Base-by-base conservation (phyloP, 1,140 invertebrate species). In the Caerostris darwini region DNA sequence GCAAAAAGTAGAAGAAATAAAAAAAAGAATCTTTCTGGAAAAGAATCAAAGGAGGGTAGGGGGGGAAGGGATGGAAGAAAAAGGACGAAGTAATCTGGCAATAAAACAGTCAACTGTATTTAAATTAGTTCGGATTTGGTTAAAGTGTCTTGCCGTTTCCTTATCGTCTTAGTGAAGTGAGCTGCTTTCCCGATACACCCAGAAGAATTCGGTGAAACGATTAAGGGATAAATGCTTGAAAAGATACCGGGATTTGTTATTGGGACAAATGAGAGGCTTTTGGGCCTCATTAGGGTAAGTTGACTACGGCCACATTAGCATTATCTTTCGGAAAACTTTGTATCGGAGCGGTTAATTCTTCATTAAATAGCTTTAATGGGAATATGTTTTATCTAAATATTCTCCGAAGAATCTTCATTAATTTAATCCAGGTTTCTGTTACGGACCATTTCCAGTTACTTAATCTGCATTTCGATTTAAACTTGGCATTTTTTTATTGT, bases 71-170 rank as follows among this genome's bases (percentile, higher is more conserved):
- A 17, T 2, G 50, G 19, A 50, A 19, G 34, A 86, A 61, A 5
- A 61, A 87, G 59, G 58, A 19, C 34, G 53, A 77, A 57, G n/a
- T 50, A 57, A 89, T 54, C 14, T 56, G 57, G 57, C 85, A 59
- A 64, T 34, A 87, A 53, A 87, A 59, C 34, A 57, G 53, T 71
- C 87, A 56, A 89, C 64, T 71, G 87, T 89, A 89, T 89, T 71
- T 89, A 89, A 89, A 89, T 89, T 89, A 89, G 61, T 34, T 71
- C 64, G 61, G 87, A 71, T 71, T 89, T 71, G 61, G 64, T 89
- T 71, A 89, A 89, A 71, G 50, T 56, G 53, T 71, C 57, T 53
- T 2, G 14, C 64, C 34, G 14, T 69, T 89, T 89, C 53, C n/a
- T 67, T 89, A 89, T 89, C 87, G 14, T 71, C 10, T 59, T 1